A percentile compares a stretch with the other conserved stretches of the same genome.
phyloP scores from a whole-genome alignment of 2,113 vertebrate species.

The Procavia capensis region DNA sequence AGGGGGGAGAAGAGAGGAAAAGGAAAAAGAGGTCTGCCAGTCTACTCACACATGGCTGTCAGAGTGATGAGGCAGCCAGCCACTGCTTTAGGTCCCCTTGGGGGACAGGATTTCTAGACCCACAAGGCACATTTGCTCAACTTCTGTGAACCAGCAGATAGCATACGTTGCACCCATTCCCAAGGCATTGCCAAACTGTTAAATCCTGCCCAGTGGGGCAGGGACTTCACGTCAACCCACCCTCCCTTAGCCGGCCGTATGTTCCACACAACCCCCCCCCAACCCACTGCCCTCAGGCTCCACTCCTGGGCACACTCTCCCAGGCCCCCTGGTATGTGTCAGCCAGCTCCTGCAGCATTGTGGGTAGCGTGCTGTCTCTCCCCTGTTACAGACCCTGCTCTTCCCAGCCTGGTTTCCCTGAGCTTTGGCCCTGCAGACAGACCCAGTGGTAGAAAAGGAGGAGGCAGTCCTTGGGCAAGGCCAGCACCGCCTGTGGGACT shows the following conservation, averaged over 20 bases:
- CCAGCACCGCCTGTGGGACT: not conserved
- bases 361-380: not conserved
- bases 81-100: not conserved
- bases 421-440: not conserved
- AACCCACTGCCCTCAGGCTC: not conserved
- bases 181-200: not conserved
- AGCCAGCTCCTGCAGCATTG: not conserved
- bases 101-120: not conserved
- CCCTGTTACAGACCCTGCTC: not conserved
- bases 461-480: not conserved
- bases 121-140: slow-evolving; percentile 20
- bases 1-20: not conserved
- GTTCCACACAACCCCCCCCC: not conserved
- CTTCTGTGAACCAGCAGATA: not conserved
- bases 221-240: not conserved
- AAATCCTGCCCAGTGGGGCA: not conserved
- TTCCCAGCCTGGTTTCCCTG: not conserved
- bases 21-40: not conserved
- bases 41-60: not conserved
- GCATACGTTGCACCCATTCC: not conserved
- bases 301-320: not conserved
- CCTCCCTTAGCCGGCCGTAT: not conserved
- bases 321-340: fast-evolving
- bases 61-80: not conserved
- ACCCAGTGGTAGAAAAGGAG: not conserved